A percentile compares a stretch with the other conserved stretches of the same genome.
These are phyloP conservation scores for Uromys caudimaculatus DNA, from an alignment of 2,797 vertebrate genomes.

Conservation along the genomic window DNA sequence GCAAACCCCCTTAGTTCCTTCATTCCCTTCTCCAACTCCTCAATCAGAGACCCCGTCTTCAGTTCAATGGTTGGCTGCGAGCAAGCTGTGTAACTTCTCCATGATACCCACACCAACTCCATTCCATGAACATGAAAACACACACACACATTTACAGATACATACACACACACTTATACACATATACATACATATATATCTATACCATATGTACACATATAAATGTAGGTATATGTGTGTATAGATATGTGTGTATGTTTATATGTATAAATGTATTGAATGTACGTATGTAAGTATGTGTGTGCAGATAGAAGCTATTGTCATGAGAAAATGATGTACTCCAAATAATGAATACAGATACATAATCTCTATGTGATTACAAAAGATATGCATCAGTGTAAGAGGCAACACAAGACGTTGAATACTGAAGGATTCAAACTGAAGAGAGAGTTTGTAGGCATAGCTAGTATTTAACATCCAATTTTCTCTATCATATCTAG, in stretches of 20 bases:
- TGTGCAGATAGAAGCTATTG: background rate
- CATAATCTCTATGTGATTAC: slow-evolving; percentile 20
- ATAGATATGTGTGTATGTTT: too few species aligned
- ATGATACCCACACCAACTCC: background rate
- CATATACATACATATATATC: too few species aligned
- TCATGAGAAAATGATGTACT: background rate
- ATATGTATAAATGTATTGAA: too few species aligned
- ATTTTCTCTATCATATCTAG: slow-evolving; percentile 72
- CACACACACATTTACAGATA: background rate
- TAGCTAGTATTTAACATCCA: slow-evolving; percentile 71
- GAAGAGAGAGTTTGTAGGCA: slow-evolving; percentile 58
- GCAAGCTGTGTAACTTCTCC: background rate
- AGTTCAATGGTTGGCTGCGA: too few species aligned
- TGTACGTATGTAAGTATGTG: too few species aligned
- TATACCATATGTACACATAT: too few species aligned
- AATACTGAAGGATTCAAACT: slow-evolving; percentile 79
- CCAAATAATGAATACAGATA: slow-evolving; percentile 26
- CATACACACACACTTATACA: too few species aligned
- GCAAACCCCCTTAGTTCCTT: too few species aligned
- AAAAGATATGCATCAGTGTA: background rate
- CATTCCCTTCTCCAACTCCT: too few species aligned
- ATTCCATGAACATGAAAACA: background rate
- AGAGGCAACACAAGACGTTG: slow-evolving; percentile 61
- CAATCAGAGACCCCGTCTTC: too few species aligned
- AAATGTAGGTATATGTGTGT: too few species aligned